Percentiles rank a stretch among this genome's conserved stretches.
These are phyloP conservation scores for Aphaenogaster rudis DNA, from an alignment of 1,140 invertebrate genomes.

Conservation along the genomic window DNA sequence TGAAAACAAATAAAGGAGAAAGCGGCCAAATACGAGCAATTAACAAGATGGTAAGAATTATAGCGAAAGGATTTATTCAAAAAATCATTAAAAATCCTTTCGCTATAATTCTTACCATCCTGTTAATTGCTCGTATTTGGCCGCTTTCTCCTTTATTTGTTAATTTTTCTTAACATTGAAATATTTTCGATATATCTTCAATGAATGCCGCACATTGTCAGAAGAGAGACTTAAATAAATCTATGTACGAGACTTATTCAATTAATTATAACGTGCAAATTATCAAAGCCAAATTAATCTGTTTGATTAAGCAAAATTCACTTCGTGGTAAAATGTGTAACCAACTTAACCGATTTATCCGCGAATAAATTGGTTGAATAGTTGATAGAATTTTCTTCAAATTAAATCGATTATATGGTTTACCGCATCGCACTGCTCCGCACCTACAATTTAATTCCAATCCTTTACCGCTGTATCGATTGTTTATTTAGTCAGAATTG, in stretches of 20 bases:
- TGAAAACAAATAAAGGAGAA: too few species aligned
- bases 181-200: background rate
- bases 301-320: constrained; percentile 29
- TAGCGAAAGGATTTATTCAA: too few species aligned
- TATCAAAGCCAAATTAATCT: constrained; percentile 16
- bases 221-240: background rate
- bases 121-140: too few species aligned
- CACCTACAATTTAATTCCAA: constrained; percentile 40
- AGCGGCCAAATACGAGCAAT: too few species aligned
- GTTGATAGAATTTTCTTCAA: constrained; percentile 47
- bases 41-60: too few species aligned
- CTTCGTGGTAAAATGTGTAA: constrained; percentile 32
- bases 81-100: too few species aligned
- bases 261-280: background rate
- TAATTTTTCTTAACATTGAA: background rate
- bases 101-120: too few species aligned
- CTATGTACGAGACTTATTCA: background rate
- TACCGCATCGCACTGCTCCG: constrained; percentile 17
- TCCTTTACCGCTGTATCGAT: background rate
- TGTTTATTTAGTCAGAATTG: constrained; percentile 31
- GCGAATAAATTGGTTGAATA: constrained; percentile 29
- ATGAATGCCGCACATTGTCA: background rate
- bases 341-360: constrained; percentile 24
- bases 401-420: constrained; percentile 58
- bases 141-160: too few species aligned